Conservation (phyloP, 2,113 vertebrate genomes). For the Macquaria australasica region DNA sequence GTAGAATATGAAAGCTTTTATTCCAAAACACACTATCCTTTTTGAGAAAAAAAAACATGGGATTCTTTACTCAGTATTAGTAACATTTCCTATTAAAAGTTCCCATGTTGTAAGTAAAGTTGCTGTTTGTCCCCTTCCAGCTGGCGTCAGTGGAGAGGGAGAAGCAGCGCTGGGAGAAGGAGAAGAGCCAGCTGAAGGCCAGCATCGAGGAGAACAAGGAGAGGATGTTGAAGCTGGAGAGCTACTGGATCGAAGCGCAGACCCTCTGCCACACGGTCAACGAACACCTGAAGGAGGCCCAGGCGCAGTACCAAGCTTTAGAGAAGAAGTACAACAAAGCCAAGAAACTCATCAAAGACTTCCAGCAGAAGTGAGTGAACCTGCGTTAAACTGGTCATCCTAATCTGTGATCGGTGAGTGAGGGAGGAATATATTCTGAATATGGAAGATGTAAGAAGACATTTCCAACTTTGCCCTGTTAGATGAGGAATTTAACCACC, state of each 20-base stretch:
- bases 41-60: not conserved
- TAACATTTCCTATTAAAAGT: not conserved
- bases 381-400: not conserved
- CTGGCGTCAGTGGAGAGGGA: constrained; percentile 94
- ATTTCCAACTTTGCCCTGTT: not conserved
- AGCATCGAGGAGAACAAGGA: constrained; percentile 99
- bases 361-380: constrained; percentile 95
- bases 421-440: not conserved
- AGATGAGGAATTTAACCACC: not conserved
- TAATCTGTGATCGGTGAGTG: not conserved
- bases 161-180: constrained; percentile 96
- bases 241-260: constrained; percentile 99
- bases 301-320: constrained; percentile 95
- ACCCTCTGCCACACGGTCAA: constrained; percentile 97
- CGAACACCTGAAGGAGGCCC: constrained; percentile 97
- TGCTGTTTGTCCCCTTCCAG: constrained; percentile 73
- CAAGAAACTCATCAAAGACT: constrained; percentile 99
- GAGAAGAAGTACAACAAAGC: constrained; percentile 99
- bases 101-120: not conserved
- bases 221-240: constrained; percentile 97
- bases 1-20: not conserved
- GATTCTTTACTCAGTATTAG: not conserved
- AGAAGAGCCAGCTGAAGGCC: constrained; percentile 95
- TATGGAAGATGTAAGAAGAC: not conserved
- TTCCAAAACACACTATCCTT: not conserved